Base-by-base conservation (phyloP, 2,888 invertebrate genomes). In the Thymelicus acteon region DNA sequence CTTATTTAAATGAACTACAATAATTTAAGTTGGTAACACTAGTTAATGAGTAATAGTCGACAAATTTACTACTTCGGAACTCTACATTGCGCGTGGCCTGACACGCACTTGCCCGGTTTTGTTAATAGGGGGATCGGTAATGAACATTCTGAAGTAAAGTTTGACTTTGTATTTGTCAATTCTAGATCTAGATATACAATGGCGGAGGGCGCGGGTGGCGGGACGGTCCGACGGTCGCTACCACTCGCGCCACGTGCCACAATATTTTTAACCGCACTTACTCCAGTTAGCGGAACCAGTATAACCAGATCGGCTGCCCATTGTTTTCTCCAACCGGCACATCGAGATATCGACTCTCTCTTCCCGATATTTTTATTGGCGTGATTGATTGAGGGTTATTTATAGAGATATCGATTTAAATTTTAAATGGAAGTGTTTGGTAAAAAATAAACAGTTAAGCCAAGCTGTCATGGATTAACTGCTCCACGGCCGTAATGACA, bases 261-360 rank as follows among this genome's bases (percentile, higher is more conserved):
- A 12, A 24, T 64, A 64, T 64, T 52, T 64, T 64, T 39, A 63
- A 64, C 49, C 64, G 64, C 52, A 64, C 64, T 52, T 63, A 63
- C 63, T 65, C 54, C 40, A 54, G 64, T 65, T 65, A 65, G 63
- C 63, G 7, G 24, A 65, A 65, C 64, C 64, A 54, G 64, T 65
- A 57, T 15, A 65, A 65, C 68, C 61, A 68, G 68, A 54, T 12
- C 54, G 24, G n/a, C 67, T 6, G 54, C 52, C 61, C 52, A 68
- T 68, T 68, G 68, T 68, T 62, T 68, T 61, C 68, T 60, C 66
- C 66, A 54, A 67, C 67, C 67, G 67, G 52, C 67, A 67, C 67
- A 67, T 67, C 67, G 67, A 60, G 68, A 61, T 68, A 68, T 44
- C 68, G 52, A 68, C 68, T 68, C 68, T 68, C 68, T 68, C 68